These are phyloP conservation scores for Torymus texanus DNA, from an alignment of 2,888 invertebrate species.

Conservation along the genomic window DNA sequence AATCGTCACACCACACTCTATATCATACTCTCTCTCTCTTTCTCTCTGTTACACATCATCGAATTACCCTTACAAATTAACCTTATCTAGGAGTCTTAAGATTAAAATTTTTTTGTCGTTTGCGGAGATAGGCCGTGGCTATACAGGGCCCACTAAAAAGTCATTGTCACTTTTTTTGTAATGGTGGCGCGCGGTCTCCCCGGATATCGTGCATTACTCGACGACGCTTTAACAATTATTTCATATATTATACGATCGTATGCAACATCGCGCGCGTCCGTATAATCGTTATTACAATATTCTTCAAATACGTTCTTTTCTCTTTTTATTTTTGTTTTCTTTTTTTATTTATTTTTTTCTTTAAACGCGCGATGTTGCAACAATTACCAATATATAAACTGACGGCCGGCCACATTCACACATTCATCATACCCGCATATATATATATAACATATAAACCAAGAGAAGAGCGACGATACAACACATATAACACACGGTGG, in stretches of 20 bases:
- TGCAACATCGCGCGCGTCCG: constrained; percentile 30
- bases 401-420: constrained; percentile 35
- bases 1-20: not conserved
- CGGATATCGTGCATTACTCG: constrained; percentile 52
- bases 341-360: too few species aligned
- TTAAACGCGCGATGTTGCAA: too few species aligned
- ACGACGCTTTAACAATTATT: constrained; percentile 45
- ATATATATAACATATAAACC: not conserved
- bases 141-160: constrained; percentile 72
- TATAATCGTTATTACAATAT: too few species aligned
- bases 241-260: constrained; percentile 39
- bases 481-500: too few species aligned
- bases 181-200: constrained; percentile 74
- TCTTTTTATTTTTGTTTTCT: too few species aligned
- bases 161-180: constrained; percentile 65
- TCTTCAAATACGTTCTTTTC: too few species aligned
- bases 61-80: constrained; percentile 18
- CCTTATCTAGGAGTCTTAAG: constrained; percentile 26
- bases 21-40: not conserved
- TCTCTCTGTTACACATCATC: not conserved
- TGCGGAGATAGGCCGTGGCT: constrained; percentile 73
- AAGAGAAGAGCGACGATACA: too few species aligned
- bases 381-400: constrained; percentile 9
- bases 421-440: not conserved
- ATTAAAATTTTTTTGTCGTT: constrained; percentile 44